Base-by-base conservation (phyloP, 1,140 invertebrate genomes). In the Hylaeus anthracinus region DNA sequence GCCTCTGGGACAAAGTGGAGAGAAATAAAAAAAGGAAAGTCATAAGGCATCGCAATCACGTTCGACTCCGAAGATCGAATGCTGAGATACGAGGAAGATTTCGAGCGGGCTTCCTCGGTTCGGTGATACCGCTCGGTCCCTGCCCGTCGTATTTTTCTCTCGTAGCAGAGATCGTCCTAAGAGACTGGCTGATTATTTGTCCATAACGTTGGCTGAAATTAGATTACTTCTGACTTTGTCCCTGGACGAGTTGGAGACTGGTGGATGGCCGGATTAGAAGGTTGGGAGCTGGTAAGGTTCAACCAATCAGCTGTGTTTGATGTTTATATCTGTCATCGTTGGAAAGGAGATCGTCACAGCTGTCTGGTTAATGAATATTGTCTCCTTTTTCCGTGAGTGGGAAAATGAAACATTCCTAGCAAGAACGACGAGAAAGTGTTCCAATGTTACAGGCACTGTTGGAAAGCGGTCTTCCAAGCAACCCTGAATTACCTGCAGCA, bases 1-100 rank as follows among this genome's bases (percentile, higher is more conserved):
- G 69, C 26, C 37, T 37, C 3, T 14, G 26, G 37, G 80, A 76
- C 64, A 64, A 66, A 60, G 48, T 14, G 39, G 58, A 75, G 58
- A 56, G 73, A 58, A 74, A 63, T 77, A 41, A 75, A 63, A 56
- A 77, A 58, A 77, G 83, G 77, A 77, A 63, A 84, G 71, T 87
- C 85, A 84, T 86, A 84, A 86, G 74, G 77, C 82, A 87, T 77
- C 86, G 84, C 66, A 80, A 87, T 87, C 86, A 87, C 81, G 86
- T 87, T 77, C 65, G 78, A 45, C 74, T 69, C n/a, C 10, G 3
- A 53, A 87, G 86, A 87, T 87, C 81, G 86, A 86, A 87, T 55
- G 78, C 58, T 66, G 12, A 84, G 86, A 87, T 87, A 87, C 64
- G 43, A 41, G 9, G 41, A 60, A 73, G 80, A 86, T 84, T 81